Conservation (phyloP, 2,888 invertebrate genomes). For the Rhabditoides inermis region DNA sequence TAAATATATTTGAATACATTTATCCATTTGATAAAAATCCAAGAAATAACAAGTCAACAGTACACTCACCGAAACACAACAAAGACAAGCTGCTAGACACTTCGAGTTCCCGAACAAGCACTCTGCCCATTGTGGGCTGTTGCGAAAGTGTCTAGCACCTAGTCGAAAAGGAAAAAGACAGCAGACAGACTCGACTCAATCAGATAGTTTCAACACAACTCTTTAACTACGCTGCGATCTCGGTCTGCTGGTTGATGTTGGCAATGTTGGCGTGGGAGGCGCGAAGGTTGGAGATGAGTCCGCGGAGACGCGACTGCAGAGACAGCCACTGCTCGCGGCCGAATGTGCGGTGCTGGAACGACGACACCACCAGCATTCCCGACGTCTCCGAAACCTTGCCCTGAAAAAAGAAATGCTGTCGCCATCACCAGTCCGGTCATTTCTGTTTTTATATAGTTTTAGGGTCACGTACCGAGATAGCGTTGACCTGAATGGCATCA, state of each 20-base stretch:
- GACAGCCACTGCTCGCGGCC: slow-evolving; percentile 39
- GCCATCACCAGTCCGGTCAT: not conserved
- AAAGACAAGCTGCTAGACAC: no score
- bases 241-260: slow-evolving; percentile 53
- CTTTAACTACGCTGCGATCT: no score
- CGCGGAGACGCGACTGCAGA: slow-evolving; percentile 30
- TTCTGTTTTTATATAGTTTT: not conserved
- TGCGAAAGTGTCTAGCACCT: no score
- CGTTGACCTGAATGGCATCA: slow-evolving; percentile 62
- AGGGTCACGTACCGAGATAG: slow-evolving; percentile 34
- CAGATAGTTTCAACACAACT: no score
- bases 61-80: no score
- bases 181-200: no score
- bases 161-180: no score
- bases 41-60: no score
- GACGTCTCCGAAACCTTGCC: slow-evolving; percentile 49
- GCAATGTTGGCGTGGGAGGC: slow-evolving; percentile 32
- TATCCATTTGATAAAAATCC: no score
- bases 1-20: no score
- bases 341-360: slow-evolving; percentile 43
- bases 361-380: slow-evolving; percentile 31
- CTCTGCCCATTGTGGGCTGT: no score
- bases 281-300: slow-evolving; percentile 36
- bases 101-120: no score
- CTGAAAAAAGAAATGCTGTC: slow-evolving; percentile 19